Conservation (phyloP, 1,140 invertebrate species). For the Drosophila fuyamai region DNA sequence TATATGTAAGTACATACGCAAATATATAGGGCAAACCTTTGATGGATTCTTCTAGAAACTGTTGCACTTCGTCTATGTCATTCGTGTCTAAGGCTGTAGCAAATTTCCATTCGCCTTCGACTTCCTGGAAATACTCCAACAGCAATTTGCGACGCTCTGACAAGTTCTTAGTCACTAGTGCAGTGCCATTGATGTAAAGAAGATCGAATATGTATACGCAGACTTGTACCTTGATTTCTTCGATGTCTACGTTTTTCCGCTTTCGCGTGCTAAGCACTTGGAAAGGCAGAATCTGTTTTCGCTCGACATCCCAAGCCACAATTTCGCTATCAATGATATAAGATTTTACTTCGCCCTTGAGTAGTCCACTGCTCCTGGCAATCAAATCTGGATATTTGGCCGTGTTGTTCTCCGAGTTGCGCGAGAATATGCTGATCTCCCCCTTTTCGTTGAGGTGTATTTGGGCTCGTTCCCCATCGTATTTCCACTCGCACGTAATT, state of each 20-base stretch:
- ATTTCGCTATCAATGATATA: slow-evolving; percentile 98
- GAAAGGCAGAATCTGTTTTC: slow-evolving; percentile 97
- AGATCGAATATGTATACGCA: slow-evolving; percentile 99
- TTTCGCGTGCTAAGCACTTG: slow-evolving; percentile 98
- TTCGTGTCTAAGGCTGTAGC: slow-evolving; percentile 93
- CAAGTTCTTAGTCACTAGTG: slow-evolving; percentile 93
- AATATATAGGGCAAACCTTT: slow-evolving; percentile 86
- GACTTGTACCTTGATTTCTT: slow-evolving; percentile 98
- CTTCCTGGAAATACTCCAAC: slow-evolving; percentile 90
- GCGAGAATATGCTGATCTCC: slow-evolving; percentile 93
- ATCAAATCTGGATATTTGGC: slow-evolving; percentile 99
- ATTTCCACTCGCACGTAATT: slow-evolving; percentile 99
- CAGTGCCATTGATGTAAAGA: slow-evolving; percentile 95
- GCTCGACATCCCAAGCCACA: slow-evolving; percentile 97
- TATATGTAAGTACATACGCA: background rate
- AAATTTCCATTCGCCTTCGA: slow-evolving; percentile 94
- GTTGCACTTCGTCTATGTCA: slow-evolving; percentile 96
- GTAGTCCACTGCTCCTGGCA: slow-evolving; percentile 88
- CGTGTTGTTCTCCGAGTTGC: slow-evolving; percentile 99
- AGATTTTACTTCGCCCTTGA: slow-evolving; percentile 88
- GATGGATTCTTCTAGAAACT: slow-evolving; percentile 98
- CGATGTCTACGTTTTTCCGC: slow-evolving; percentile 95
- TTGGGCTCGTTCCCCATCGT: slow-evolving; percentile 99
- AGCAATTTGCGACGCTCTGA: slow-evolving; percentile 91
- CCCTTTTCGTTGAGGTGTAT: slow-evolving; percentile 91